Evolutionary conservation across 92 coral and sea anemone genomes (phyloP), one percentile per base, ranked within the genome.

Genomic region (Parazoanthus atlanticus): DNA sequence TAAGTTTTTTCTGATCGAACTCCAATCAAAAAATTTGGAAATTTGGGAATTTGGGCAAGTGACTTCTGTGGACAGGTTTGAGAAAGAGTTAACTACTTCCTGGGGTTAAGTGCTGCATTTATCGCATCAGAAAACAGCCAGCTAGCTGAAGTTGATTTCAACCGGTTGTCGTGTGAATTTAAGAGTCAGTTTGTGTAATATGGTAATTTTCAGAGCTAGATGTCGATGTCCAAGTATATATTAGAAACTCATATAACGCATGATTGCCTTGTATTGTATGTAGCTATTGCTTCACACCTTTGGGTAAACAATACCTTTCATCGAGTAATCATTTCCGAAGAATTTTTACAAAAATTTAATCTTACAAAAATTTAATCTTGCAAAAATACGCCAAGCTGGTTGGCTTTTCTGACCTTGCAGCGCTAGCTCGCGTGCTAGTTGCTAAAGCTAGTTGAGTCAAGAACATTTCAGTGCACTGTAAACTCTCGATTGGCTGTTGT

Each of bases 231-330:
- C 49, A n/a, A 69, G 33, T 54, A 52, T 56, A 16, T 28, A 40
- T 19, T 75, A 43, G 26, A 67, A 84, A 69, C n/a, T 71, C 26
- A 70, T 84, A 29, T n/a, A 72, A 84, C 31, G 79, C 87, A 8
- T 70, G 87, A 70, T 84, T 70, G 52, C 29, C 34, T 43, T 84
- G 66, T 72, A 84, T 84, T 84, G 76, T 61, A 38, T 36, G 19
- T 75, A 40, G 61, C 38, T 80, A 81, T 81, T 61, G 70, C 29
- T 70, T 70, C 87, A 70, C 87, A 71, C 87, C 78, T 65, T 15
- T 70, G 12, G 40, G 46, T 70, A 43, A 84, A 70, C 78, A 70
- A 70, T 34, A 40, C 7, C 11, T n/a, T 84, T 84, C 77, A 41
- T 66, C 46, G 41, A 29, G 34, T 65, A 79, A 47, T 10, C 21